Evolutionary conservation across 2,797 vertebrate genomes (phyloP), one percentile per base, ranked within the genome.

Genomic region (Dermochelys coriacea): DNA sequence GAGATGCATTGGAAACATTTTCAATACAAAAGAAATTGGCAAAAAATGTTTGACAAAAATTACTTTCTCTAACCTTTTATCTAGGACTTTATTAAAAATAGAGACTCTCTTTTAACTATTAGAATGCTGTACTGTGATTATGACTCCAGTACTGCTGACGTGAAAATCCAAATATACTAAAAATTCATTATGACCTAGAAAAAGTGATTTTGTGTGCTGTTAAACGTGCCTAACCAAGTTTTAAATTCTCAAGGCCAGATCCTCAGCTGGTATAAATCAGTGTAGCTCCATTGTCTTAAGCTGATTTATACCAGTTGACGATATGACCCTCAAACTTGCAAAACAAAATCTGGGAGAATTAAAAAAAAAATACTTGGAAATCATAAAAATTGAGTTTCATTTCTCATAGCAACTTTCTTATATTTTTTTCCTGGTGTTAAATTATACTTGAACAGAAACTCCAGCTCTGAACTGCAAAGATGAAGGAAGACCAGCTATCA

Each of bases 401-500:
- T 92, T 80, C 90, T 91, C 90, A 88, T 86, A 91, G 92, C 80
- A 95, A 59, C 64, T 54, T 82, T 57, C 8, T 61, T 23, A n/a
- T 87, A 88, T 91, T 12, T 27, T 27, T 84, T 89, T 47, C 54
- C 51, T 80, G 57, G 71, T 87, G 85, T 86, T 89, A 80, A 50
- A 86, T 93, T 93, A 79, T 79, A 81, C 89, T 95, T 89, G 92
- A 93, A 83, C 95, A 93, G 86, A 93, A 95, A 95, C 85, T 92
- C 80, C 10, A 95, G 91, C 91, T 93, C 86, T 93, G 71, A 96
- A 95, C 94, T 93, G 89, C 0, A 88, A 96, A 94, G 90, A 92
- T 95, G 93, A 96, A 95, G 91, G 93, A 96, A 95, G 91, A 89
- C 88, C 90, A 52, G 80, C 90, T 93, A 93, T 96, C 96, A 96